Conservation (phyloP, 2,797 vertebrate genomes). For the Muscicapa striata region DNA sequence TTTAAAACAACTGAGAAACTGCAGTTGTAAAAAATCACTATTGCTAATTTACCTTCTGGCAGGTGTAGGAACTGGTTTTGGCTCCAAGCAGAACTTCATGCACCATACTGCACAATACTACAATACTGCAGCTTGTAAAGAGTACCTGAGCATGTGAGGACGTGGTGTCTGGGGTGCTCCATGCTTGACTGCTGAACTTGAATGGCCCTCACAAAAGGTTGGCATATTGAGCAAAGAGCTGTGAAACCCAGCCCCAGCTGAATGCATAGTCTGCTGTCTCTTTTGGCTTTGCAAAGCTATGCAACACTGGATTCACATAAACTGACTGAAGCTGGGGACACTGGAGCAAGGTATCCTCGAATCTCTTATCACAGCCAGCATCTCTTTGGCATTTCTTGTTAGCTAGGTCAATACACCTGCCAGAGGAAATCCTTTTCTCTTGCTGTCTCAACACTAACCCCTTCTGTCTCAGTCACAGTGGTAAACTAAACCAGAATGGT, state of each 20-base stretch:
- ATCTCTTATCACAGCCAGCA: neutral
- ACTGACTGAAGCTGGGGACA: neutral
- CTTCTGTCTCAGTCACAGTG: neutral
- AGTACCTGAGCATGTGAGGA: neutral
- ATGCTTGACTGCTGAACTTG: conserved; percentile 16
- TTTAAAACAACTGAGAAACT: neutral
- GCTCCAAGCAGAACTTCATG: neutral
- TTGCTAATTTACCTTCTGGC: conserved; percentile 31
- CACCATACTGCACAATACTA: neutral
- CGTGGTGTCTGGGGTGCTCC: neutral
- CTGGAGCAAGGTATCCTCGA: neutral
- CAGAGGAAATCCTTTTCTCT: neutral
- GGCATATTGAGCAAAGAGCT: neutral
- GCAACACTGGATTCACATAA: neutral
- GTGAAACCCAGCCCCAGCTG: neutral
- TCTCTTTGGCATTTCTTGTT: neutral
- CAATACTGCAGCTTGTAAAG: neutral
- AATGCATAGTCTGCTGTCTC: neutral
- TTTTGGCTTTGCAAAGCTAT: neutral
- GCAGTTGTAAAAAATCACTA: conserved; percentile 27
- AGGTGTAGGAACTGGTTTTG: conserved; percentile 31
- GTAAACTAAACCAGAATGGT: neutral
- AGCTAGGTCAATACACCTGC: neutral
- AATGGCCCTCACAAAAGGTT: neutral
- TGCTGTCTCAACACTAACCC: neutral